phyloP scores from a whole-genome alignment of 2,888 invertebrate genomes.

The Drosophila melanocephala region DNA sequence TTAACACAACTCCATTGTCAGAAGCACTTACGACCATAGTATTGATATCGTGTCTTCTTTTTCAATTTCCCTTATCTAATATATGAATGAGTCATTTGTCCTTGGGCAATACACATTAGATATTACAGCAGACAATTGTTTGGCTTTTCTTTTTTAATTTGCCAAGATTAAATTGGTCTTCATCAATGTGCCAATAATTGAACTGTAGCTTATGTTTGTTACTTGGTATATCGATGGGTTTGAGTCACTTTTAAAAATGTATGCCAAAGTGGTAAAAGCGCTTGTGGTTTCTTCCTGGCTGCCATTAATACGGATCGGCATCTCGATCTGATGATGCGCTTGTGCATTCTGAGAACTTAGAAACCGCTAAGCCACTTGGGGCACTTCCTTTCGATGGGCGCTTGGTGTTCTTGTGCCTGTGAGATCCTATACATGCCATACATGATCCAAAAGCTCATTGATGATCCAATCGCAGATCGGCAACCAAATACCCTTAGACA shows the following conservation, averaged over 20 bases:
- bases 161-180: not conserved
- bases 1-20: not conserved
- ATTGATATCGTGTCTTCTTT: not conserved
- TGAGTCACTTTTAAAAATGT: conserved; percentile 8
- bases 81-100: not conserved
- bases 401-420: conserved; percentile 5
- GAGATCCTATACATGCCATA: conserved; percentile 16
- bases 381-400: conserved; percentile 38
- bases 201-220: not conserved
- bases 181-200: not conserved
- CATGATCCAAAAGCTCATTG: conserved; percentile 40
- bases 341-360: conserved; percentile 64
- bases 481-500: conserved; percentile 38
- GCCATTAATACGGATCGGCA: conserved; percentile 30
- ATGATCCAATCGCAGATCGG: conserved; percentile 52
- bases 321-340: conserved; percentile 43
- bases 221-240: not conserved
- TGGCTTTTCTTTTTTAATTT: not conserved
- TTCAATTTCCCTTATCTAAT: not conserved
- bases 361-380: conserved; percentile 38
- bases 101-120: not conserved
- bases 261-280: not conserved
- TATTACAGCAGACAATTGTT: not conserved
- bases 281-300: conserved; percentile 1
- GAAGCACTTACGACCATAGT: not conserved